Conservation (phyloP, 2,888 invertebrate species). For the Microctonus brassicae region DNA sequence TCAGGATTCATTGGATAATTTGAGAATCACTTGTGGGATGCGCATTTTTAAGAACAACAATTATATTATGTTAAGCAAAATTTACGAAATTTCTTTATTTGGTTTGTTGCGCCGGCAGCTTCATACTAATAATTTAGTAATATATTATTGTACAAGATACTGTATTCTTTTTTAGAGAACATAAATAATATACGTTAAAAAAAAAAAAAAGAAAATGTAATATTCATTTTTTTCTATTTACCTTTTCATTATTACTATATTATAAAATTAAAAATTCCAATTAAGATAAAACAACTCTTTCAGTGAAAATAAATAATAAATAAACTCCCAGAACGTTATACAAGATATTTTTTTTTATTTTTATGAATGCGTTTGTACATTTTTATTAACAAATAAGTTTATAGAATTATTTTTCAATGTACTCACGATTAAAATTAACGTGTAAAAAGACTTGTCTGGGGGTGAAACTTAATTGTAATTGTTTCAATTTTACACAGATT, state of each 20-base stretch:
- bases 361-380: conserved; percentile 63
- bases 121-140: conserved; percentile 41
- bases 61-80: conserved; percentile 9
- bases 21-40: neutral
- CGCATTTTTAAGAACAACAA: neutral
- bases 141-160: conserved; percentile 50
- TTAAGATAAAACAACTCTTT: neutral
- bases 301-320: neutral
- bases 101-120: conserved; percentile 29
- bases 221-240: conserved; percentile 52
- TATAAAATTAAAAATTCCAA: conserved; percentile 45
- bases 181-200: conserved; percentile 54
- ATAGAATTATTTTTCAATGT: conserved; percentile 48
- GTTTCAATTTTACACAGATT: neutral
- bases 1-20: neutral
- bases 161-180: conserved; percentile 54
- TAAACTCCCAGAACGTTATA: conserved; percentile 30
- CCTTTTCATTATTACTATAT: conserved; percentile 48
- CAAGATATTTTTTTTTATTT: conserved; percentile 53
- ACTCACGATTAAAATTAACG: conserved; percentile 39
- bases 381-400: conserved; percentile 58
- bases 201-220: no score
- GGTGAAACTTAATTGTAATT: conserved; percentile 30
- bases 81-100: conserved; percentile 19
- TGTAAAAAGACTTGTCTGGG: conserved; percentile 38